These are phyloP conservation scores for Fratercula arctica DNA, from an alignment of 2,797 vertebrate genomes.

Conservation along the genomic window DNA sequence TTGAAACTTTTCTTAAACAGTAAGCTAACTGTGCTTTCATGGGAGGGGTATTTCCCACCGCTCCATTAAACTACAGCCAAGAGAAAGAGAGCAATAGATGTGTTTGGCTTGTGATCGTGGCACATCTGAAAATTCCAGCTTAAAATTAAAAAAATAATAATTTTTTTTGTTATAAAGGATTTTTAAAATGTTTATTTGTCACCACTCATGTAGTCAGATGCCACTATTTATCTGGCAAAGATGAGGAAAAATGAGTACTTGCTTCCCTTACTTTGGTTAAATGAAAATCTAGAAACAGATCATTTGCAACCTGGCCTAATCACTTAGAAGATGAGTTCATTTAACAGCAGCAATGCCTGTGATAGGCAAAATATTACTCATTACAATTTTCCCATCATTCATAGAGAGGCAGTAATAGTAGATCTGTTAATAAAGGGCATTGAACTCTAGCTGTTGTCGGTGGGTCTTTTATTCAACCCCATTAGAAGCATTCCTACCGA, in stretches of 20 bases:
- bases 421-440: neutral
- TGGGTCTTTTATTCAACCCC: neutral
- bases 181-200: neutral
- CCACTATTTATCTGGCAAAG: neutral
- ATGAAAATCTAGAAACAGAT: neutral
- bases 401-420: neutral
- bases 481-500: neutral
- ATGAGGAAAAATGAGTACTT: neutral
- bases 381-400: neutral
- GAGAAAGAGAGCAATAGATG: neutral
- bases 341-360: neutral
- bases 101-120: neutral
- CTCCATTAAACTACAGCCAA: neutral
- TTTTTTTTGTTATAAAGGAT: neutral
- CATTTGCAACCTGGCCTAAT: neutral
- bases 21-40: neutral
- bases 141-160: neutral
- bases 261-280: neutral
- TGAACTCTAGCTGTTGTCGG: neutral
- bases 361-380: neutral
- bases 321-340: neutral
- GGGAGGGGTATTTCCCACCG: neutral
- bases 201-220: neutral
- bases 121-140: neutral
- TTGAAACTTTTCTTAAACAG: constrained; percentile 15